Percentiles rank a stretch among this genome's conserved stretches.
Conservation (phyloP, 2,113 vertebrate genomes). For the Pholis gunnellus region DNA sequence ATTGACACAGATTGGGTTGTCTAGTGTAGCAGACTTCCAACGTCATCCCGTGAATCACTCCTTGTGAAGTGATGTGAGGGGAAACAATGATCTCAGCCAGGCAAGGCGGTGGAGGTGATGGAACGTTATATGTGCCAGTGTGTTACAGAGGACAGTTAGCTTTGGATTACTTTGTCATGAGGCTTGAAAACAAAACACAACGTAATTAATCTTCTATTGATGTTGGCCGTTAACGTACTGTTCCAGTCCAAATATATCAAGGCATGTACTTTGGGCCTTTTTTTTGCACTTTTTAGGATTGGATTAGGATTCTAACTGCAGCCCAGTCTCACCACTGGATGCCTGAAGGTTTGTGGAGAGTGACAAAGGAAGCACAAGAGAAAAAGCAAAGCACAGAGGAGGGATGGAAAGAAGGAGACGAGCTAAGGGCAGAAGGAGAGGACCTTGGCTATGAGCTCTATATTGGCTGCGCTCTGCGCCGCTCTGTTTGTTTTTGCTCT, state of each 20-base stretch:
- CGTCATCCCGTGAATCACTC: constrained; percentile 14
- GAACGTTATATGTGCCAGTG: constrained; percentile 26
- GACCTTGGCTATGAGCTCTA: constrained; percentile 48
- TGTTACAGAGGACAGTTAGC: constrained; percentile 6
- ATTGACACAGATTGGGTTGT: not conserved
- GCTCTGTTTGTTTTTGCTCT: constrained; percentile 77
- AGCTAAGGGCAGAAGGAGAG: constrained; percentile 40
- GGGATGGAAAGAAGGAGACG: constrained; percentile 59
- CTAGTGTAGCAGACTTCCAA: not conserved
- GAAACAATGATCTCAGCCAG: constrained; percentile 31
- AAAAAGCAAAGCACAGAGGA: constrained; percentile 39
- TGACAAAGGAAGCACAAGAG: constrained; percentile 54
- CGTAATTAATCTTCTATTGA: not conserved
- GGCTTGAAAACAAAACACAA: not conserved
- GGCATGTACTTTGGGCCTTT: not conserved
- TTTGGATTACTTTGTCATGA: not conserved
- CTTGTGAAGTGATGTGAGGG: constrained; percentile 26
- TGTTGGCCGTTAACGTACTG: not conserved
- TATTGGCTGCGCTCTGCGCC: constrained; percentile 44
- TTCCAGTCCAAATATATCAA: not conserved
- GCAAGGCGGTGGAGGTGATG: constrained; percentile 39
- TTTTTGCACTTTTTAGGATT: constrained; percentile 9
- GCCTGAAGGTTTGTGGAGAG: constrained; percentile 58
- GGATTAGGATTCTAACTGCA: constrained; percentile 33
- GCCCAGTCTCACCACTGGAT: constrained; percentile 47